A percentile compares a stretch with the other conserved stretches of the same genome.
Conservation (phyloP, 2,797 vertebrate species). For the Myiotriccus ornatus region DNA sequence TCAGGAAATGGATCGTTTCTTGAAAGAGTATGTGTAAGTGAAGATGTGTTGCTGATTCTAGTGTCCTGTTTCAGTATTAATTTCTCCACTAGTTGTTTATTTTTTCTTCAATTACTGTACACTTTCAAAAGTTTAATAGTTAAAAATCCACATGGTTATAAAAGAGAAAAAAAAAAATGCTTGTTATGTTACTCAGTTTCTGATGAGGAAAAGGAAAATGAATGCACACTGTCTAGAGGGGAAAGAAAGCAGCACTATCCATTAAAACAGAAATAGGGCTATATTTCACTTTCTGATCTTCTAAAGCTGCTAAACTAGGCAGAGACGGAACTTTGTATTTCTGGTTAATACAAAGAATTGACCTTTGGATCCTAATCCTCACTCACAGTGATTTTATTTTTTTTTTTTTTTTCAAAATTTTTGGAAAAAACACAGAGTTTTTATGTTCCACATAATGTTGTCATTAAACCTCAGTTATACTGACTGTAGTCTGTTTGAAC, state of each 20-base stretch:
- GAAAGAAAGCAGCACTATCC: not conserved
- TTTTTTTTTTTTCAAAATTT: not conserved
- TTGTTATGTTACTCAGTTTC: not conserved
- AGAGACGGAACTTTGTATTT: not conserved
- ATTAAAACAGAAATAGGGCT: not conserved
- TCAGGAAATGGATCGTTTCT: slow-evolving; percentile 50
- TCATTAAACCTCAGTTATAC: not conserved
- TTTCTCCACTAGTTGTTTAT: not conserved
- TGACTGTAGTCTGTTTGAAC: not conserved
- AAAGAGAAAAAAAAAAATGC: not conserved
- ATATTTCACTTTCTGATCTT: not conserved
- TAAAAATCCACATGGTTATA: not conserved
- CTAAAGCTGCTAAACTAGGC: not conserved
- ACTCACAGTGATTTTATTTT: not conserved
- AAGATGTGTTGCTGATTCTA: not conserved
- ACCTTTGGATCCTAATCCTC: not conserved
- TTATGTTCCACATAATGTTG: not conserved
- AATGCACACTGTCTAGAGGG: not conserved
- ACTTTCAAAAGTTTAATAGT: not conserved
- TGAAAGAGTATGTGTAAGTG: not conserved
- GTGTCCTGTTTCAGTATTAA: not conserved
- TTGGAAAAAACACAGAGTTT: not conserved
- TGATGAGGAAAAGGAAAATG: not conserved
- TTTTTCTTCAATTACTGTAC: not conserved
- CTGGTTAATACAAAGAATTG: not conserved